Conservation (phyloP, 2,113 vertebrate genomes). For the Channa maculata region DNA sequence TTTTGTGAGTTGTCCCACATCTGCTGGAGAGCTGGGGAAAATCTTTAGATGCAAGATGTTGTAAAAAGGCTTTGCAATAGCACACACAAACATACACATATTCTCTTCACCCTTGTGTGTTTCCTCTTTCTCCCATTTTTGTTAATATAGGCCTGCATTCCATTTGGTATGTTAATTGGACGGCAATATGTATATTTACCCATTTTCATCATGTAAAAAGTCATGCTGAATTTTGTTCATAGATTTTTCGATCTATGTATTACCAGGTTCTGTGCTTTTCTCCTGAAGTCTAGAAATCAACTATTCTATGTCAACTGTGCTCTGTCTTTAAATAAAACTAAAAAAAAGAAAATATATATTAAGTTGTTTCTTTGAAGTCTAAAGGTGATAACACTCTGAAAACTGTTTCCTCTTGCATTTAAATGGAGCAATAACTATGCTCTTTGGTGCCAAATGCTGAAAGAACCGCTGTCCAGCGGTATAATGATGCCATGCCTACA, state of each 20-base stretch:
- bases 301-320: constrained; percentile 71
- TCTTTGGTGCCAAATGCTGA: background rate
- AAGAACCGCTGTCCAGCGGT: background rate
- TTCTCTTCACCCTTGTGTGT: constrained; percentile 3
- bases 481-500: constrained; percentile 50
- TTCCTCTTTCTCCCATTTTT: constrained; percentile 40
- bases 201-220: constrained; percentile 44
- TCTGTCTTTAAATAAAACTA: constrained; percentile 81
- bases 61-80: constrained; percentile 60
- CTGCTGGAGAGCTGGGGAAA: constrained; percentile 8
- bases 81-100: constrained; percentile 10
- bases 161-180: constrained; percentile 46
- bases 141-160: constrained; percentile 16
- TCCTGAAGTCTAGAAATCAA: constrained; percentile 58
- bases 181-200: constrained; percentile 38
- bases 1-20: constrained; percentile 31
- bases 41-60: constrained; percentile 29
- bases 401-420: background rate
- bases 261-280: constrained; percentile 58
- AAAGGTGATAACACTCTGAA: background rate
- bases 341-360: background rate
- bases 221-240: constrained; percentile 41
- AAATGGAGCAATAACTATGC: background rate
- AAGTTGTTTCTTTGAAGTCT: background rate
- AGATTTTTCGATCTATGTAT: constrained; percentile 53